Percentiles rank a stretch among this genome's conserved stretches.
Conservation (phyloP, 2,888 invertebrate genomes). For the Macrophya annulata region DNA sequence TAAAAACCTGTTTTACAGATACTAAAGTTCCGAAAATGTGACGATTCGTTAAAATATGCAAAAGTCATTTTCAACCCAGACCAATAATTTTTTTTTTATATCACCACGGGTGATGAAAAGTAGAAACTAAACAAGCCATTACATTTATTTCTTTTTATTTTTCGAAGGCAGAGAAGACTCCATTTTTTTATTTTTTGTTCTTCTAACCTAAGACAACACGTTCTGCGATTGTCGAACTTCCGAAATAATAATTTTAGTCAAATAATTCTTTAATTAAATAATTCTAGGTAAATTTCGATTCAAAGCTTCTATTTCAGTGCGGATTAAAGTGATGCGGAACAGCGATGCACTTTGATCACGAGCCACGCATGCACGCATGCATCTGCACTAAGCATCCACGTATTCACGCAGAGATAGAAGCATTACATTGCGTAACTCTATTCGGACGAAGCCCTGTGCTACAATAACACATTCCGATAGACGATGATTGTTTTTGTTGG, state of each 20-base stretch:
- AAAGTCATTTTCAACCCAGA: no score
- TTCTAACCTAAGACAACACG: background rate
- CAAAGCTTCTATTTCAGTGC: slow-evolving; percentile 7
- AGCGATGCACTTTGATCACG: background rate
- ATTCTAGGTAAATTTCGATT: background rate
- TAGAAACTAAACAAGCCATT: no score
- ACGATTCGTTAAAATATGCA: no score
- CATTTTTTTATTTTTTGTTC: background rate
- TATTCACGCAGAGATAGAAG: slow-evolving; percentile 16
- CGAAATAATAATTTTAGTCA: background rate
- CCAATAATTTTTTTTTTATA: no score
- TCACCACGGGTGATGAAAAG: no score
- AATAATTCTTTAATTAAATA: background rate
- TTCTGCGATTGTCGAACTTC: background rate
- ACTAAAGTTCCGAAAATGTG: no score
- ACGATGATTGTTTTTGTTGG: background rate
- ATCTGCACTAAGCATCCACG: background rate
- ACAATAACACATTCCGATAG: slow-evolving; percentile 22
- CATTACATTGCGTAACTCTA: slow-evolving; percentile 22
- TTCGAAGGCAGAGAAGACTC: background rate
- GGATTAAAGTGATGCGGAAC: slow-evolving; percentile 20
- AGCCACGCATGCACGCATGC: background rate
- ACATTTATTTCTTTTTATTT: background rate
- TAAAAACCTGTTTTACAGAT: no score
- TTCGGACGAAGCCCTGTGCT: background rate